These are phyloP conservation scores for Pseudomyrmex concolor DNA, from an alignment of 1,140 invertebrate genomes.

Conservation along the genomic window DNA sequence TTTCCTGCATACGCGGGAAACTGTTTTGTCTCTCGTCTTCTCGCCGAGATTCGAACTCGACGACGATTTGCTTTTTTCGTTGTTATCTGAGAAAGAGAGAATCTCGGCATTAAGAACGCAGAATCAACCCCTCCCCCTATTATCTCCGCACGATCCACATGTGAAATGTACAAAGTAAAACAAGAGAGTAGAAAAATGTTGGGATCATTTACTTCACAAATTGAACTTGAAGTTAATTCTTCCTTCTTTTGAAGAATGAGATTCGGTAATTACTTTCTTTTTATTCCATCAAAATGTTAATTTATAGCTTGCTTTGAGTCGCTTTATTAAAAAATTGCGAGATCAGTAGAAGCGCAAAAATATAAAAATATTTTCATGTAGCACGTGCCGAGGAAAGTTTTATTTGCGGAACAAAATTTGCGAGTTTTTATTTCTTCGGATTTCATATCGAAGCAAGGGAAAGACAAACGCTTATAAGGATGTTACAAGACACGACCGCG, in stretches of 20 bases:
- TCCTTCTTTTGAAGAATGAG: neutral
- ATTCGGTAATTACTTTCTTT: neutral
- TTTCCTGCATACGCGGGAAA: neutral
- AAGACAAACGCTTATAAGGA: neutral
- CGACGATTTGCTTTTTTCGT: conserved; percentile 6
- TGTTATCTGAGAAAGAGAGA: neutral
- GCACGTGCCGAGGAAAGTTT: too few relatives aligned
- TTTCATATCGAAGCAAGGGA: neutral
- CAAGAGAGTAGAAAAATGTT: neutral
- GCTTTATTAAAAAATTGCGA: neutral
- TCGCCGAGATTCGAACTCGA: neutral
- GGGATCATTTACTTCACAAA: neutral
- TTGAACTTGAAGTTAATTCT: conserved; percentile 12
- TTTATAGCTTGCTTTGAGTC: neutral
- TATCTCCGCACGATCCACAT: neutral
- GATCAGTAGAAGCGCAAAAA: neutral
- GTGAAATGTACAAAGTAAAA: neutral
- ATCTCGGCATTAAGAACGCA: conserved; percentile 16
- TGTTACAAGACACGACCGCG: conserved; percentile 17
- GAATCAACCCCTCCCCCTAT: neutral
- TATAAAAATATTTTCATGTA: too few relatives aligned
- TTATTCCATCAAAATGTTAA: neutral
- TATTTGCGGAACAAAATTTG: too few relatives aligned
- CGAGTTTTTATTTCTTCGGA: neutral
- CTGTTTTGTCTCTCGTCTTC: neutral